phyloP scores from a whole-genome alignment of 1,140 invertebrate genomes.

The Brevipalpus yothersi region DNA sequence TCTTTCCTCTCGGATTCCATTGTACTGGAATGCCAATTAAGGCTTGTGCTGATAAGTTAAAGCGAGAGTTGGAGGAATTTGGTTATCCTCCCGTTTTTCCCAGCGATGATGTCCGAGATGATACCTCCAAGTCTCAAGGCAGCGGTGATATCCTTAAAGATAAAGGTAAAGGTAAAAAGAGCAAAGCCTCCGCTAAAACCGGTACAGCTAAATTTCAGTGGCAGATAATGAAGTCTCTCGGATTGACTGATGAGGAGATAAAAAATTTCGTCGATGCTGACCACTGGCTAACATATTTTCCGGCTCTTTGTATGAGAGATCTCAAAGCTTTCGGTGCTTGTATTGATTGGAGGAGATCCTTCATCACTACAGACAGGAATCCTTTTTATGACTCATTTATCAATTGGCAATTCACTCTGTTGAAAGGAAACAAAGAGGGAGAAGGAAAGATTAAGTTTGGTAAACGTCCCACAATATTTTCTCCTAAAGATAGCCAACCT shows the following conservation, averaged over 20 bases:
- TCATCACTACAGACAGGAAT: constrained; percentile 94
- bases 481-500: constrained; percentile 84
- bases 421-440: constrained; percentile 61
- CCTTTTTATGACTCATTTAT: constrained; percentile 96
- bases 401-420: constrained; percentile 74
- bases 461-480: constrained; percentile 90
- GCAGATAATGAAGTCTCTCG: constrained; percentile 92
- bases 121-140: constrained; percentile 18
- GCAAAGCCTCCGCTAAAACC: constrained; percentile 84
- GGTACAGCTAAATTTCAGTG: constrained; percentile 80
- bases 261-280: constrained; percentile 64
- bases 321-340: constrained; percentile 65
- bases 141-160: constrained; percentile 44
- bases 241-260: constrained; percentile 71
- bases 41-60: constrained; percentile 92
- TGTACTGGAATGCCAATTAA: constrained; percentile 93
- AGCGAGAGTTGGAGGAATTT: constrained; percentile 69
- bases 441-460: constrained; percentile 70
- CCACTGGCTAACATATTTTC: constrained; percentile 92
- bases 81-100: constrained; percentile 86
- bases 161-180: constrained; percentile 95
- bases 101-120: constrained; percentile 19
- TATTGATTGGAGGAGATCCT: constrained; percentile 87
- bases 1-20: constrained; percentile 97
- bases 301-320: constrained; percentile 62